phyloP scores from a whole-genome alignment of 2,888 invertebrate genomes.

The Melinaea menophilus region DNA sequence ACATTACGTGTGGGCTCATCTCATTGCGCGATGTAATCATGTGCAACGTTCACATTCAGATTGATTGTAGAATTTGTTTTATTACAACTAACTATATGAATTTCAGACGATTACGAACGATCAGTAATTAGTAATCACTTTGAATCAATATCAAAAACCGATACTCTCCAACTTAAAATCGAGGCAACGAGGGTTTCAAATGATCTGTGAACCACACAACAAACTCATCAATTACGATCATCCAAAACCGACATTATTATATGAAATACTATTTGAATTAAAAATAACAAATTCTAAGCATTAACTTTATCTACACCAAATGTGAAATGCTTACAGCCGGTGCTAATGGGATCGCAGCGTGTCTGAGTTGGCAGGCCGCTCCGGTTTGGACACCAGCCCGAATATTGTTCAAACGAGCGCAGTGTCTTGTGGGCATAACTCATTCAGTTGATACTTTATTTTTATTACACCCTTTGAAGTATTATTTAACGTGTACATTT shows the following conservation, averaged over 20 bases:
- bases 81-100: neutral
- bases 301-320: too few relatives aligned
- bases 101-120: neutral
- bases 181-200: too few relatives aligned
- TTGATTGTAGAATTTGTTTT: constrained; percentile 9
- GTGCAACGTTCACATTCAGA: neutral
- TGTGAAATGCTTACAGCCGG: neutral
- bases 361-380: constrained; percentile 42
- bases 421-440: constrained; percentile 23
- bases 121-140: neutral
- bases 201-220: too few relatives aligned
- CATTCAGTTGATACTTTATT: constrained; percentile 9
- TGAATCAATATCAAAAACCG: too few relatives aligned
- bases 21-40: constrained; percentile 11
- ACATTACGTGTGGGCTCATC: constrained; percentile 10
- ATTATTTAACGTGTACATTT: neutral
- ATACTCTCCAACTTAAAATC: too few relatives aligned
- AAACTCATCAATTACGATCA: too few relatives aligned
- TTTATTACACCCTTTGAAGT: neutral
- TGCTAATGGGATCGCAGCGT: constrained; percentile 26
- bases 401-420: constrained; percentile 44
- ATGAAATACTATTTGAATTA: too few relatives aligned
- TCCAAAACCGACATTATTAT: too few relatives aligned
- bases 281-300: too few relatives aligned
- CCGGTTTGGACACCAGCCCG: constrained; percentile 53